Evolutionary conservation across 2,888 invertebrate species (phyloP).

Genomic region (Hyppa rectilinea): DNA sequence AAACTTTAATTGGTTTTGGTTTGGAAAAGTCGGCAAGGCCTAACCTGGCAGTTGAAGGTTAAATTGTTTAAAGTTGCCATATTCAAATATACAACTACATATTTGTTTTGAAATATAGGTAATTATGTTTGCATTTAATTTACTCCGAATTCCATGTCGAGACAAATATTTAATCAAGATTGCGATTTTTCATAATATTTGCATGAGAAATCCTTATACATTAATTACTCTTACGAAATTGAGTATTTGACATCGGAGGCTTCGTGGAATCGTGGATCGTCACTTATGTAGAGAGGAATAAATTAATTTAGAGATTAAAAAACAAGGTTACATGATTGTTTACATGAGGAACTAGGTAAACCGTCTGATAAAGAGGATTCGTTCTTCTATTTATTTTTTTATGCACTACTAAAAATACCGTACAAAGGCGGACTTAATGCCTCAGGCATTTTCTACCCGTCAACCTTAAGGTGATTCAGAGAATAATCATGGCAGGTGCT

Average conservation of each 20-base stretch:
- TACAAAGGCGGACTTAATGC: too few relatives aligned
- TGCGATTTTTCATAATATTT: conserved; percentile 25
- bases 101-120: not conserved
- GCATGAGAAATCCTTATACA: conserved; percentile 21
- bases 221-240: conserved; percentile 38
- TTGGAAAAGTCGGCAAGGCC: too few relatives aligned
- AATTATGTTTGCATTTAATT: conserved; percentile 11
- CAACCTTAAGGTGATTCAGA: too few relatives aligned
- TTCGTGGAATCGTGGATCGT: too few relatives aligned
- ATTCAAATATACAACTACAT: not conserved
- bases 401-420: too few relatives aligned
- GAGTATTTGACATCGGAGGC: conserved; percentile 40
- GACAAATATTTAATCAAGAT: conserved; percentile 16
- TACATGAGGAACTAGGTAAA: not conserved
- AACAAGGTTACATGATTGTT: not conserved
- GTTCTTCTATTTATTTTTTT: too few relatives aligned
- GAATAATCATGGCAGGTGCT: too few relatives aligned
- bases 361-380: not conserved
- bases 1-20: not conserved
- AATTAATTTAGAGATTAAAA: not conserved
- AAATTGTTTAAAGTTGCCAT: not conserved
- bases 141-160: conserved; percentile 9
- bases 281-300: not conserved
- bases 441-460: too few relatives aligned
- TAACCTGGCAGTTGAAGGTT: not conserved